Base-by-base conservation (phyloP, 2,888 invertebrate genomes). In the Reticulitermes lucifugus region DNA sequence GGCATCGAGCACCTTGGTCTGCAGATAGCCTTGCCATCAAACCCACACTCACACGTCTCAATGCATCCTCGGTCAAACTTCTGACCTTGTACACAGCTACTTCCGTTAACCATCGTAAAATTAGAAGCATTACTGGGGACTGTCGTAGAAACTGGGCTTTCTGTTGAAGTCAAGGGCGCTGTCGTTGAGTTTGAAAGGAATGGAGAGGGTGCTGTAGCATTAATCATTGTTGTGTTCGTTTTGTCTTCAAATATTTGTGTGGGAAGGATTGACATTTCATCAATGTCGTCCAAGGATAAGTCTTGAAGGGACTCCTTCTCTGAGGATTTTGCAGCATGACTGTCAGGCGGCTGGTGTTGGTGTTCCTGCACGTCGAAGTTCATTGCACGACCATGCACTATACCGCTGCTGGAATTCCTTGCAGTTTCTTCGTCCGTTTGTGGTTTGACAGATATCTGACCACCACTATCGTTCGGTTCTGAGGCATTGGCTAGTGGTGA, bases 61-160 rank as follows among this genome's bases (percentile, higher is more conserved):
- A 96, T 96, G 89, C 97, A 97, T 75, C 94, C 96, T 70, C 94
- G 93, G 86, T 95, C 93, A 88, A 96, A 92, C 87, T 92, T 94
- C 88, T 96, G 95, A 1, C 96, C 97, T 43, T 85, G 84, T 25
- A 79, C 55, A 41, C 80, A 73, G 46, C 35, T 83, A 46, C 46
- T 75, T 2, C 75, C 83, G 59, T 83, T 75, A 46, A 59, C 12
- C 35, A 51, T 55, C 18, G 41, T 29, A 25, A 59, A 14, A n/a
- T 12, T 14, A 22, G 55, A 73, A 7, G 35, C 12, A 21, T 41
- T 73, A 73, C 21, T 55, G 18, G 65, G 51, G 3, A 70, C 14
- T 55, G 75, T 80, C 51, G 77, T 65, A 0, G 85, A 55, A 41
- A 41, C n/a, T 18, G 70, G 46, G 3, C 41, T 12, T 21, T 55